Base-by-base conservation (phyloP, 23 tunicate genomes). In the Clavelina lepadiformis region DNA sequence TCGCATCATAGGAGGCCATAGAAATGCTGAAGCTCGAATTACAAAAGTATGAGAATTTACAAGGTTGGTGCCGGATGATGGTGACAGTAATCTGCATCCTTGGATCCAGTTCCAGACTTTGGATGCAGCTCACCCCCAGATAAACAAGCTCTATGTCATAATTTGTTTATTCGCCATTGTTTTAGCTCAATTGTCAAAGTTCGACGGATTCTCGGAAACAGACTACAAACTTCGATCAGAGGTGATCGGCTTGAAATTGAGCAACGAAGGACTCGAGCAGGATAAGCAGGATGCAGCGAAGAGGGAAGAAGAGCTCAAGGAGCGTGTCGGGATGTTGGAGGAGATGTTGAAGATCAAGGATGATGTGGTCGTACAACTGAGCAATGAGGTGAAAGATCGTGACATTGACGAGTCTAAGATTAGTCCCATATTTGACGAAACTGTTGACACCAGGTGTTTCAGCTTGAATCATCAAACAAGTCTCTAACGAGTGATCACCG, bases 261-360 rank as follows among this genome's bases (percentile, higher is more conserved):
- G 56, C 31, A 61, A 69, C 28, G 77, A 77, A 38, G 71, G 58
- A 22, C 70, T 71, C 56, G 68, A 71, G 28, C 80, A 86, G 44
- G 75, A 86, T 53, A 65, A 31, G 3, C 38, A 61, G 5, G 72
- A 71, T 7, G 23, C 26, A 7, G 7, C 1, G 1, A 26, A 3
- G 1, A 38, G 72, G 4, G 72, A 69, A 29, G 53, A 55, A 8
- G 69, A 34, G 1, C 56, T 80, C 7, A 31, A 70, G 52, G 77
- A 62, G 27, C 33, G 38, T 51, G 28, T 41, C 8, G 38, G 20
- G 11, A 68, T 86, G 84, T 65, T 77, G 34, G 65, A 65, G 44
- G 95, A 86, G 28, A 86, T 65, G 76, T 28, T 86, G 31, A 28
- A 33, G 28, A 70, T 62, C 1, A 86, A 86, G 65, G 95, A 86